Percentiles rank a stretch among this genome's conserved stretches.
phyloP scores from a whole-genome alignment of 2,888 invertebrate genomes.

The Ennomos erosarius region DNA sequence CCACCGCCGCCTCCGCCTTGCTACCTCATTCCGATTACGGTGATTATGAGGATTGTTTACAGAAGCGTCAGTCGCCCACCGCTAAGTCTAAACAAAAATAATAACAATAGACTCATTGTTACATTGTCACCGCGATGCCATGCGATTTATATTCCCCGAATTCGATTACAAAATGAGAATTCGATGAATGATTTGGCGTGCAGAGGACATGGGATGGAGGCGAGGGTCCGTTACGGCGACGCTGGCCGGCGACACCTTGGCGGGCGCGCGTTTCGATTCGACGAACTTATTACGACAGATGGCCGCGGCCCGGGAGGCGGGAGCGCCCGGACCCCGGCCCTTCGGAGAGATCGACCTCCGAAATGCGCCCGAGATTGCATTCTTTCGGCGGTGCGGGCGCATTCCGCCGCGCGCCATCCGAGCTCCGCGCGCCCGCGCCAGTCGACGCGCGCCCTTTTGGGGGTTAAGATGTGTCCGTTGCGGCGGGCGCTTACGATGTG shows the following conservation, averaged over 20 bases:
- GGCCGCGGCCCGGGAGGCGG: conserved; percentile 78
- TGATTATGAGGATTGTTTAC: conserved; percentile 64
- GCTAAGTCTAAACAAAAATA: conserved; percentile 24
- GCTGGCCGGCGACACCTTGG: conserved; percentile 67
- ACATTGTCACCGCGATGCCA: conserved; percentile 35
- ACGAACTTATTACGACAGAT: conserved; percentile 85
- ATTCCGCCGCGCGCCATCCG: conserved; percentile 83
- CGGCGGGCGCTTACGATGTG: conserved; percentile 83
- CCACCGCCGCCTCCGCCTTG: conserved; percentile 51
- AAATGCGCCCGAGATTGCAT: conserved; percentile 86
- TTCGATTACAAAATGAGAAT: conserved; percentile 40
- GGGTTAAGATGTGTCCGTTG: conserved; percentile 84
- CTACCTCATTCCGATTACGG: conserved; percentile 57
- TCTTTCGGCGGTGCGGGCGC: conserved; percentile 85
- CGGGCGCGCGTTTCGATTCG: conserved; percentile 80
- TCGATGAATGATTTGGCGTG: conserved; percentile 70
- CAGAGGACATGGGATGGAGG: conserved; percentile 66
- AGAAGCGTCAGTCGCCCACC: conserved; percentile 40
- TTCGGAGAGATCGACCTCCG: conserved; percentile 84
- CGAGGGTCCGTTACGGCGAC: conserved; percentile 72
- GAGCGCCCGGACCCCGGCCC: conserved; percentile 77
- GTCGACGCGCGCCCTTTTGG: conserved; percentile 85
- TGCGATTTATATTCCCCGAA: conserved; percentile 31
- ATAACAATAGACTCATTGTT: conserved; percentile 42
- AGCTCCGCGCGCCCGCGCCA: conserved; percentile 80